Base-by-base conservation (phyloP, 1,140 invertebrate species). In the Melitaea cinxia region DNA sequence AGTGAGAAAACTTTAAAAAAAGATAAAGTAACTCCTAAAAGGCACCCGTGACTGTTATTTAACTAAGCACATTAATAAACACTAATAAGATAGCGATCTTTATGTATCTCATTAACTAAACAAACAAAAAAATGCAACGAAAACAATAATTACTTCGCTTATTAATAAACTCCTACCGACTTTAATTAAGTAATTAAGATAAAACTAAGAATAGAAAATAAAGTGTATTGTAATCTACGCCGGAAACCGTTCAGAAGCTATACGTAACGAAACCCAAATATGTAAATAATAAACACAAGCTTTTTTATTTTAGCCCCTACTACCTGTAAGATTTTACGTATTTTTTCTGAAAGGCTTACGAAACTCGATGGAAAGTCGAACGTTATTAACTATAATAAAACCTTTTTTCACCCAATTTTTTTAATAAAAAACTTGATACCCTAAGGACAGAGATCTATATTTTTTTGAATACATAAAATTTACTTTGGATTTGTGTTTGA, bases 171-270 rank as follows among this genome's bases (percentile, higher is more conserved):
- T 53, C 65, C 64, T 69, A 64, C 52, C 73, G 65, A 56, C 50
- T 61, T 82, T 85, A 87, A 86, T 86, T 88, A 83, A 88, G 79
- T 80, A 86, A 82, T 88, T 82, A 85, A 85, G 81, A 87, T 87
- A 83, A 77, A 65, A 33, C n/a, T 33, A 60, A 53, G 49, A 73
- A 61, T 72, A 80, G 80, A 83, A 84, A 80, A 79, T 75, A 80
- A 84, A 54, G 30, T 72, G 71, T 72, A 81, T 80, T 73, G 77
- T 83, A 85, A 85, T 84, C 83, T 83, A 77, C 71, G 42, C 78
- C 80, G 80, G 84, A 85, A 84, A 66, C 75, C 72, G 67, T 67
- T 82, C 83, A 76, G 79, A 78, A 88, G 82, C 79, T 78, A 72
- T 73, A 73, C 71, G 70, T 77, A 75, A 78, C 76, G 65, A 68